These are phyloP conservation scores for Scolopax mira DNA, from an alignment of 2,113 vertebrate genomes.

Conservation along the genomic window DNA sequence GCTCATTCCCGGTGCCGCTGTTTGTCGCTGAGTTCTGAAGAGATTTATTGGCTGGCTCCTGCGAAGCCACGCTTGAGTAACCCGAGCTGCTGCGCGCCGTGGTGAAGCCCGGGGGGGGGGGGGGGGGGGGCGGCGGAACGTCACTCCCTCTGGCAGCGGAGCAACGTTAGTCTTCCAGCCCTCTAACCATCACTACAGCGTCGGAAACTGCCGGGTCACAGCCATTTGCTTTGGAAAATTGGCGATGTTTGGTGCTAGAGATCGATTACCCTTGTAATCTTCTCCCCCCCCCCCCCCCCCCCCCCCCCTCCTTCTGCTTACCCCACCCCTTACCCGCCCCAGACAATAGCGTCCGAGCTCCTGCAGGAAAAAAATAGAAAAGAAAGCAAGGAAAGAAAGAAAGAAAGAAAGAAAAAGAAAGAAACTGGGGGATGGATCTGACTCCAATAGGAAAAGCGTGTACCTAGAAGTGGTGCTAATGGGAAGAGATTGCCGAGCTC, in stretches of 20 bases:
- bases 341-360: slow-evolving; percentile 64
- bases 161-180: slow-evolving; percentile 75
- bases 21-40: slow-evolving; percentile 56
- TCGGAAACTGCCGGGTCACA: slow-evolving; percentile 78
- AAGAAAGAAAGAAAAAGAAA: slow-evolving; percentile 33
- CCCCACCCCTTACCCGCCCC: slow-evolving; percentile 44
- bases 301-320: not conserved
- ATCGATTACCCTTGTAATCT: slow-evolving; percentile 73
- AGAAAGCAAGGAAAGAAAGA: slow-evolving; percentile 30
- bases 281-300: not conserved
- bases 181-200: slow-evolving; percentile 64
- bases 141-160: slow-evolving; percentile 76
- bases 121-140: slow-evolving; percentile 45
- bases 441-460: slow-evolving; percentile 60
- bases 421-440: slow-evolving; percentile 66
- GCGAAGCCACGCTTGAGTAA: slow-evolving; percentile 78
- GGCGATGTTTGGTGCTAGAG: slow-evolving; percentile 83
- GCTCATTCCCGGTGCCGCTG: slow-evolving; percentile 29
- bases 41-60: slow-evolving; percentile 66
- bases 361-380: slow-evolving; percentile 51
- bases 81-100: slow-evolving; percentile 73
- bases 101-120: slow-evolving; percentile 73
- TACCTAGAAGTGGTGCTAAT: slow-evolving; percentile 72
- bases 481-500: slow-evolving; percentile 72
- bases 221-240: slow-evolving; percentile 76